Evolutionary conservation across 2,888 invertebrate genomes (phyloP).

Genomic region (Eilema caniola): DNA sequence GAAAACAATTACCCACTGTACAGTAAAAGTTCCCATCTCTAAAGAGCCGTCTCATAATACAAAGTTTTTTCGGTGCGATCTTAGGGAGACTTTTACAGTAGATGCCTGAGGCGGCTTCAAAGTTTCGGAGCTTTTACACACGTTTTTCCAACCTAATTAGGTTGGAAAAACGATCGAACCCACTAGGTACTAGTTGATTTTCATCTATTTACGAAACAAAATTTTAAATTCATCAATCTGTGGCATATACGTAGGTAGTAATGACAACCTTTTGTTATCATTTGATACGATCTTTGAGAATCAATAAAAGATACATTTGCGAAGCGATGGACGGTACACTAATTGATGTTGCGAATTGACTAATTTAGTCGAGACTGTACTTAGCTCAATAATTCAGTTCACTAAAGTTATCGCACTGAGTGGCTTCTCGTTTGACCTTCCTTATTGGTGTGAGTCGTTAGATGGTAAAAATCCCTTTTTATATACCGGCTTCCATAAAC

Average conservation of each 20-base stretch:
- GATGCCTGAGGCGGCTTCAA: no score
- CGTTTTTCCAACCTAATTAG: no score
- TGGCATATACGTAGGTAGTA: background rate
- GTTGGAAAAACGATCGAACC: background rate
- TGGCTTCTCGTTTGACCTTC: constrained; percentile 19
- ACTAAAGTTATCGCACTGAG: constrained; percentile 29
- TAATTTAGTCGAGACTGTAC: constrained; percentile 27
- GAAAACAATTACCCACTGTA: background rate
- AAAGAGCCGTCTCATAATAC: background rate
- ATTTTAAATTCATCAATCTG: no score
- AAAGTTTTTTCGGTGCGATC: background rate
- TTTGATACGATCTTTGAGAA: constrained; percentile 24
- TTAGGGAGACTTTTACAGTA: background rate
- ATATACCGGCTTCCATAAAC: constrained; percentile 2
- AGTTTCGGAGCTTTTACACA: background rate
- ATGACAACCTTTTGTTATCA: constrained; percentile 32
- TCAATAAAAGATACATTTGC: no score
- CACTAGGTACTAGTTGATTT: background rate
- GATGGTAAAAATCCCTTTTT: constrained; percentile 28
- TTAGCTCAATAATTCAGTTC: constrained; percentile 37
- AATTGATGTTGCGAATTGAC: constrained; percentile 46
- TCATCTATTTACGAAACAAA: no score
- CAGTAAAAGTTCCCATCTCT: background rate
- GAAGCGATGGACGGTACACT: constrained; percentile 35
- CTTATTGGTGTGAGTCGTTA: constrained; percentile 24